These are phyloP conservation scores for Apostichopus californicus DNA, from an alignment of 35 echinoderm and acorn worm genomes.

Conservation along the genomic window DNA sequence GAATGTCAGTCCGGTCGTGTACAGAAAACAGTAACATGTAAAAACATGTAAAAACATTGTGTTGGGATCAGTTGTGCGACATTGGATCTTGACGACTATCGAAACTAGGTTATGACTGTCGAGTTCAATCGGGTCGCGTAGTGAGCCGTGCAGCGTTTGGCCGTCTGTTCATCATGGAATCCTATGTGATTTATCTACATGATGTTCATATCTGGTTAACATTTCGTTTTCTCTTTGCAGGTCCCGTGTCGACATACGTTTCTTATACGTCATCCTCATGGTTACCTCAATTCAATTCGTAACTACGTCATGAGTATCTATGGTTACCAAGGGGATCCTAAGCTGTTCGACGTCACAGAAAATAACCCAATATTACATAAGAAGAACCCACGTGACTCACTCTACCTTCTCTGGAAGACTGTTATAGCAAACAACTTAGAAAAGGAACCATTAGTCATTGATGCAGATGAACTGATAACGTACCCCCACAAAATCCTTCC, in stretches of 20 bases:
- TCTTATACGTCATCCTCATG: conserved; percentile 58
- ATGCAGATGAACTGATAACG: conserved; percentile 70
- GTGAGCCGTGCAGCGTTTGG: too few relatives aligned
- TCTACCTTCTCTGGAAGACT: background rate
- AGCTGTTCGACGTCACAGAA: conserved; percentile 42
- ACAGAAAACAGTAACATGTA: too few relatives aligned
- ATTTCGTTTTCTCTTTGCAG: background rate
- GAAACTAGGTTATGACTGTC: too few relatives aligned
- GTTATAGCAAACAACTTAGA: conserved; percentile 45
- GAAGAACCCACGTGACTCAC: conserved; percentile 45
- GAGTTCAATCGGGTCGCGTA: too few relatives aligned
- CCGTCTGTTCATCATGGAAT: too few relatives aligned
- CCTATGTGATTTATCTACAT: too few relatives aligned
- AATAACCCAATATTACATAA: conserved; percentile 41
- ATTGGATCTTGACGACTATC: too few relatives aligned
- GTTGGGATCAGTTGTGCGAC: too few relatives aligned
- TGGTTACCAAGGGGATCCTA: conserved; percentile 26
- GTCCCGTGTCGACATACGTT: conserved; percentile 52
- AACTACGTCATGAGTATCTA: conserved; percentile 59
- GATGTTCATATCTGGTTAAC: too few relatives aligned
- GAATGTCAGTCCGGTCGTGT: too few relatives aligned
- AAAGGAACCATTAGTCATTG: conserved; percentile 68
- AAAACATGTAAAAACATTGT: too few relatives aligned
- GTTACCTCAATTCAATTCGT: conserved; percentile 49
- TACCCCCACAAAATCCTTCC: conserved; percentile 63